These are phyloP conservation scores for Thecophora atra DNA, from an alignment of 2,888 invertebrate species.

Conservation along the genomic window DNA sequence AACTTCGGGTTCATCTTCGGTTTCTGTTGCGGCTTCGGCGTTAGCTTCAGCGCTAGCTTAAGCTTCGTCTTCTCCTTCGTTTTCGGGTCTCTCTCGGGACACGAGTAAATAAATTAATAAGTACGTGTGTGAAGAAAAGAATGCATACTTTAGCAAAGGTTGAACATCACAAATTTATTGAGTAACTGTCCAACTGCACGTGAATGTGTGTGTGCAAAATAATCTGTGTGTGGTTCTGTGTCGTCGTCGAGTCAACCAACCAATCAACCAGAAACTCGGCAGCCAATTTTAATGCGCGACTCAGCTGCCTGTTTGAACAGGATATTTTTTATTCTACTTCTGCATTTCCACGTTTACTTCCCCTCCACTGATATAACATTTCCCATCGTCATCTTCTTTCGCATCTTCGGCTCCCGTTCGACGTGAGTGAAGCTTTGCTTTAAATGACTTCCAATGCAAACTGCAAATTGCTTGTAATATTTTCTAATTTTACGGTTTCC, in stretches of 20 bases:
- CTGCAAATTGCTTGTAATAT: conserved; percentile 49
- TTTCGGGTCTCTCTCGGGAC: no score
- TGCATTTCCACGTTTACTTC: neutral
- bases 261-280: conserved; percentile 22
- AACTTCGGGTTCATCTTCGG: no score
- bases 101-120: neutral
- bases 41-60: no score
- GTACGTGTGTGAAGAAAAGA: neutral
- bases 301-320: conserved; percentile 25
- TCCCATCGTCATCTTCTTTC: neutral
- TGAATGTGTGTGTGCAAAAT: no score
- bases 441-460: conserved; percentile 48
- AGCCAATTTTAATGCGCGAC: conserved; percentile 25
- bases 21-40: no score
- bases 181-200: neutral
- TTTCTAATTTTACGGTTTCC: conserved; percentile 42
- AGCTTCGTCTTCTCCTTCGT: no score
- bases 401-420: neutral
- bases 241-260: neutral
- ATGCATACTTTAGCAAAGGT: neutral
- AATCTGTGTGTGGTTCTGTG: neutral
- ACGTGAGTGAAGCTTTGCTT: conserved; percentile 9
- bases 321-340: neutral
- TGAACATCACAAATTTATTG: neutral
- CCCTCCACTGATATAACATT: neutral